These are phyloP conservation scores for Perognathus longimembris DNA, from an alignment of 2,113 vertebrate species.

Conservation along the genomic window DNA sequence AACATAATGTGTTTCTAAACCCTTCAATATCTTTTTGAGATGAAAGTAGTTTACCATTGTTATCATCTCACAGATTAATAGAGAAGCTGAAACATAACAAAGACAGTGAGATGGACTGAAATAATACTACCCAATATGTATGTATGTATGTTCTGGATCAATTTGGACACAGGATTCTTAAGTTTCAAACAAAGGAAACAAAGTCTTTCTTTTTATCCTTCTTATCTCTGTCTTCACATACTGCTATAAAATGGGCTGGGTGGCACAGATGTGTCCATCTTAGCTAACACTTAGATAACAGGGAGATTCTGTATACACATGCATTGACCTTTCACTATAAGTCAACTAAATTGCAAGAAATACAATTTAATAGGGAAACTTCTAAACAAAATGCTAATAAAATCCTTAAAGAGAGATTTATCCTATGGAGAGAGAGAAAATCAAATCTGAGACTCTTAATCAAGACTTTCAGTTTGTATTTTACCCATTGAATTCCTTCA, in stretches of 20 bases:
- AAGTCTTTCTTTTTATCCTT: background rate
- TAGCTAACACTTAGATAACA: background rate
- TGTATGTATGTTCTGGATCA: slow-evolving; percentile 37
- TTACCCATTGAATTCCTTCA: background rate
- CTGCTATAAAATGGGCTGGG: background rate
- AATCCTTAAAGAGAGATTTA: background rate
- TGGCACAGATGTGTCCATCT: background rate
- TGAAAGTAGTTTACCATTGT: background rate
- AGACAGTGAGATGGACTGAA: slow-evolving; percentile 34
- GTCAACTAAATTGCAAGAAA: background rate
- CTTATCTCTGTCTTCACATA: background rate
- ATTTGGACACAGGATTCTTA: background rate
- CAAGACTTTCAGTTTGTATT: background rate
- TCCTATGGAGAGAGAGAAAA: background rate
- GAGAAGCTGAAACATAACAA: slow-evolving; percentile 9
- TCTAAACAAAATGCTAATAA: slow-evolving; percentile 20
- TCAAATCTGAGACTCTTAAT: background rate
- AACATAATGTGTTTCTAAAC: slow-evolving; percentile 59
- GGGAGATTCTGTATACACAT: background rate
- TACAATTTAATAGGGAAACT: background rate
- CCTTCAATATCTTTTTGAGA: slow-evolving; percentile 36
- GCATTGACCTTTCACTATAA: background rate
- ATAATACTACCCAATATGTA: background rate
- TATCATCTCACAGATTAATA: background rate
- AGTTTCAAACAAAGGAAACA: background rate